These are phyloP conservation scores for Coreoperca whiteheadi DNA, from an alignment of 2,113 vertebrate genomes.

Conservation along the genomic window DNA sequence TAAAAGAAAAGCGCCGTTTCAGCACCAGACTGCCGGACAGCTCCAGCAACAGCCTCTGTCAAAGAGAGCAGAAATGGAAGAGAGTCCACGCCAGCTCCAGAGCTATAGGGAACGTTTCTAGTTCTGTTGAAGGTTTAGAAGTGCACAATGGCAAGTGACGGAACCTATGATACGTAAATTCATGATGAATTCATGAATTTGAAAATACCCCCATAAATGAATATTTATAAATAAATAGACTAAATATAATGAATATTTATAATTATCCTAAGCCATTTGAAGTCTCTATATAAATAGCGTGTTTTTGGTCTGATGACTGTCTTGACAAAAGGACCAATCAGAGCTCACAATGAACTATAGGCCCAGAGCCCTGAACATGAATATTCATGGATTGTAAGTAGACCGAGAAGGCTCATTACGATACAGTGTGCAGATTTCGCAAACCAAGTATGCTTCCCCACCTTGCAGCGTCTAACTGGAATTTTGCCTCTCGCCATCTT, in stretches of 20 bases:
- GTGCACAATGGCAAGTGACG: constrained; percentile 2
- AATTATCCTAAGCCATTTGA: constrained; percentile 42
- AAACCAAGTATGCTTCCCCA: not conserved
- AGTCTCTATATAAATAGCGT: constrained; percentile 58
- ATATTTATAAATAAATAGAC: constrained; percentile 60
- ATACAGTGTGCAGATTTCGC: constrained; percentile 33
- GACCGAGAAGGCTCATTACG: constrained; percentile 44
- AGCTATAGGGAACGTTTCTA: not conserved
- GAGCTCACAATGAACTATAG: constrained; percentile 31
- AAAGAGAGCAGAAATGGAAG: constrained; percentile 3
- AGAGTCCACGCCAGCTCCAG: not conserved
- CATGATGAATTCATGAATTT: constrained; percentile 35
- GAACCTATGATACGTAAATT: constrained; percentile 7
- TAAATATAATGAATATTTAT: constrained; percentile 64
- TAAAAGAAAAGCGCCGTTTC: constrained; percentile 58
- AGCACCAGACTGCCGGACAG: constrained; percentile 64
- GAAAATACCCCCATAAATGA: constrained; percentile 42
- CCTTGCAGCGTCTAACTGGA: constrained; percentile 8
- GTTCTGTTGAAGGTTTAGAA: constrained; percentile 1
- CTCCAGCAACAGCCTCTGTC: constrained; percentile 24
- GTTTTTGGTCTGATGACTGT: constrained; percentile 46
- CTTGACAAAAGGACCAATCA: constrained; percentile 52
- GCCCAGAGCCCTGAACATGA: constrained; percentile 50
- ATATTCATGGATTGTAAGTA: constrained; percentile 60
- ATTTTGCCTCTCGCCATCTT: not conserved